Base-by-base conservation (phyloP, 2,797 vertebrate genomes). In the Hybognathus amarus region DNA sequence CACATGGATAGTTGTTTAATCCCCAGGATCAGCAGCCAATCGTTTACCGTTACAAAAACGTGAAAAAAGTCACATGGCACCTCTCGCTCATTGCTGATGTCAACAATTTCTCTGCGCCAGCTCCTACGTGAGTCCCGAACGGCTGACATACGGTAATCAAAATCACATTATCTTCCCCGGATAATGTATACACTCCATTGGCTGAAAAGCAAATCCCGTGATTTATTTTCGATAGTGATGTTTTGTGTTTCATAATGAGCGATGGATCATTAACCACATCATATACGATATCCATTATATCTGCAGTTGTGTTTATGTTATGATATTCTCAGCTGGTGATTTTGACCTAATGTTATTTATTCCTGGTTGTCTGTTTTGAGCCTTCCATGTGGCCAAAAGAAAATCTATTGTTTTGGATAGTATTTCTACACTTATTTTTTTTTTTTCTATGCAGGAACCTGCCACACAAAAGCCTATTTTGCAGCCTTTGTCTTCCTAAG, bases 21-120 rank as follows among this genome's bases (percentile, higher is more conserved):
- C 88, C 87, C 12, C n/a, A 22, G 88, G 86, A 90, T 90, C 80
- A 87, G 9, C 80, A 87, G 9, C 77, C 50, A 81, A 85, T 38
- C 33, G 5, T 27, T 36, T 52, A 45, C 30, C 12, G 17, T 56
- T 30, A 56, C 24, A 24, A 6, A 40, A 75, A 30, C 8, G 17
- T 6, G 64, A 63, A 61, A 47, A 33, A 69, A 50, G 40, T 47
- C 27, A 42, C 61, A 47, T 42, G 71, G 47, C 66, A 36, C 36
- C 15, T 64, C 33, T 76, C n/a, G 4, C 66, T 80, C 50, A 75
- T 10, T 75, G 69, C 70, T 80, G 27, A 79, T 79, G 82, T 81
- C 77, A 75, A 84, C 87, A 79, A 56, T 88, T 85, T 80, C 64
- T 56, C 54, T 36, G n/a, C 12, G 2, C 76, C 77, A 68, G 30